Percentiles rank a stretch among this genome's conserved stretches.
Evolutionary conservation across 2,797 vertebrate genomes (phyloP).

Genomic region (Acrocephalus scirpaceus): DNA sequence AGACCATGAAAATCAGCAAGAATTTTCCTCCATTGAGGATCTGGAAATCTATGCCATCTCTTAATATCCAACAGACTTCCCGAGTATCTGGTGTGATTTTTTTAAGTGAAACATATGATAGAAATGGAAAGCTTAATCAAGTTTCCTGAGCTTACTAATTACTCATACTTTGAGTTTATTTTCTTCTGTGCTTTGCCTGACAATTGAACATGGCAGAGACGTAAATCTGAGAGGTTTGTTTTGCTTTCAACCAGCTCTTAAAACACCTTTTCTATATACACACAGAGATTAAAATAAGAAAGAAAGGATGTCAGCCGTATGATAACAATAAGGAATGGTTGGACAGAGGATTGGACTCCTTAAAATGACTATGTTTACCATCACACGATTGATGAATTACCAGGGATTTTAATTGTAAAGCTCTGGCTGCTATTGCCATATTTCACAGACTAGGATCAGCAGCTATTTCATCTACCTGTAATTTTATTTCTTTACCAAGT

Average conservation of each 20-base stretch:
- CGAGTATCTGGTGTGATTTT: neutral
- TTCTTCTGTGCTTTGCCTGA: neutral
- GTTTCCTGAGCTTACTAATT: slow-evolving; percentile 30
- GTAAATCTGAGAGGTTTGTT: slow-evolving; percentile 16
- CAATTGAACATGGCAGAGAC: neutral
- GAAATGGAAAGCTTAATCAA: slow-evolving; percentile 47
- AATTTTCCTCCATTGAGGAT: slow-evolving; percentile 23
- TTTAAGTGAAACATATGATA: slow-evolving; percentile 37
- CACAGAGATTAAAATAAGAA: neutral
- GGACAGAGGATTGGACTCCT: neutral
- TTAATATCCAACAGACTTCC: slow-evolving; percentile 48
- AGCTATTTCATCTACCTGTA: slow-evolving; percentile 35
- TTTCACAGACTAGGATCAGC: neutral
- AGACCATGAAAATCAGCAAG: slow-evolving; percentile 32
- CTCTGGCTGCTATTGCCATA: neutral
- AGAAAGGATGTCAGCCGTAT: neutral
- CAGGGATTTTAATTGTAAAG: slow-evolving; percentile 49
- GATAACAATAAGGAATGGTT: neutral
- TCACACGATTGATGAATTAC: neutral
- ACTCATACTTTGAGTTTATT: slow-evolving; percentile 24
- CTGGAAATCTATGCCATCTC: slow-evolving; percentile 1
- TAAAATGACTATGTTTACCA: neutral
- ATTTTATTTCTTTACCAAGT: slow-evolving; percentile 57
- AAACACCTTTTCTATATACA: neutral
- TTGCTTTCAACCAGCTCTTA: neutral